Conservation (phyloP, 2,797 vertebrate species). For the Brachyalestes nurse region DNA sequence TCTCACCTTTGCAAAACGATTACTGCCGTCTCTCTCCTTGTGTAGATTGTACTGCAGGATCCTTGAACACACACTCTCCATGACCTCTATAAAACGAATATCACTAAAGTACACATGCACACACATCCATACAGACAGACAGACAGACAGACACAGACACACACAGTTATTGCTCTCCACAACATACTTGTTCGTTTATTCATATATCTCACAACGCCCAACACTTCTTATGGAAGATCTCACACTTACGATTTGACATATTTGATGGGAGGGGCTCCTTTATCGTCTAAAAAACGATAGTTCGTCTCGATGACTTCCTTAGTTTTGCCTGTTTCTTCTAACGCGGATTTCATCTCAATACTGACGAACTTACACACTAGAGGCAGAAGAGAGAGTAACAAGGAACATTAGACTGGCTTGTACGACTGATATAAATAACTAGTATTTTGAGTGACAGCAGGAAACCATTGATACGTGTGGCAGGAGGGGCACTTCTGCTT, state of each 20-base stretch:
- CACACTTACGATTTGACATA: conserved; percentile 93
- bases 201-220: too few relatives aligned
- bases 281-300: conserved; percentile 89
- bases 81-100: conserved; percentile 92
- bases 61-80: conserved; percentile 93
- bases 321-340: conserved; percentile 92
- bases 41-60: conserved; percentile 93
- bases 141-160: too few relatives aligned
- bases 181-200: not conserved
- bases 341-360: conserved; percentile 93
- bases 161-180: not conserved
- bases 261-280: conserved; percentile 86
- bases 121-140: not conserved
- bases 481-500: conserved; percentile 30
- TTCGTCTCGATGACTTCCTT: conserved; percentile 92
- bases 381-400: not conserved
- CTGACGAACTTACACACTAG: conserved; percentile 95
- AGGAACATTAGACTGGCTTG: not conserved
- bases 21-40: conserved; percentile 93
- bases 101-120: conserved; percentile 76
- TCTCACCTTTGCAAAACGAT: conserved; percentile 94
- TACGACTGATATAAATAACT: not conserved
- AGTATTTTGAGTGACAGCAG: not conserved
- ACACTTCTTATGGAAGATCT: not conserved
- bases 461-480: not conserved